These are phyloP conservation scores for Enhydra lutris DNA, from an alignment of 2,113 vertebrate genomes.

Conservation along the genomic window DNA sequence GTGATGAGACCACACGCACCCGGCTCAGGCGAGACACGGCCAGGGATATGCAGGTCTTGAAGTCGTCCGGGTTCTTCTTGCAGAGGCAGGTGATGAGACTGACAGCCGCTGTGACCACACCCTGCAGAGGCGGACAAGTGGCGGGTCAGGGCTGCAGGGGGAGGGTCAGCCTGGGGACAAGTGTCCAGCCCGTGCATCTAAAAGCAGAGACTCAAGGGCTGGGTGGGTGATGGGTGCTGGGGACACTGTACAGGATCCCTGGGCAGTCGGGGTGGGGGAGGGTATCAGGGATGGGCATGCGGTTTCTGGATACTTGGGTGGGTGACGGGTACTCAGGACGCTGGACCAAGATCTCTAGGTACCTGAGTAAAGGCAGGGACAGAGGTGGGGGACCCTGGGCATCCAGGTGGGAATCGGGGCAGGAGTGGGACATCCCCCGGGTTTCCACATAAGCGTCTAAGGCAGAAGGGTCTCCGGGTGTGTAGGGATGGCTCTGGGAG, in stretches of 20 bases:
- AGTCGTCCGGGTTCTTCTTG: slow-evolving; percentile 96
- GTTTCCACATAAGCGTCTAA: not conserved
- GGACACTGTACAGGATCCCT: not conserved
- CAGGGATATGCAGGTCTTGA: slow-evolving; percentile 93
- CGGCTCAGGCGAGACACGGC: slow-evolving; percentile 93
- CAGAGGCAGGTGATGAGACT: slow-evolving; percentile 91
- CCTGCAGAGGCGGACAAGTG: slow-evolving; percentile 75
- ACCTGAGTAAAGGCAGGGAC: not conserved
- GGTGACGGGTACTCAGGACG: not conserved
- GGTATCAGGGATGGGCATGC: too few relatives aligned
- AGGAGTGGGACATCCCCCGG: not conserved
- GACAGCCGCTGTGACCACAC: slow-evolving; percentile 91
- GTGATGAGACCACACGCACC: slow-evolving; percentile 79
- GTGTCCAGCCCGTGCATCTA: not conserved
- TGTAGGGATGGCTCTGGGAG: too few relatives aligned
- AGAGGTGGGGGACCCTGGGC: not conserved
- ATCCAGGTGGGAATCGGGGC: not conserved
- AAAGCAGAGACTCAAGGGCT: not conserved
- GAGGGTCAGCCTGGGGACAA: not conserved
- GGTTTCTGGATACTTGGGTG: not conserved
- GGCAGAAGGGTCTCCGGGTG: not conserved
- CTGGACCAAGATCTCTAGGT: not conserved
- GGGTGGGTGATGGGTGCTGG: not conserved
- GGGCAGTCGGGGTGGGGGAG: not conserved
- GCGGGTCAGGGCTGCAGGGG: not conserved